Conservation (phyloP, 2,888 invertebrate genomes). For the Drosophila hamatofila region DNA sequence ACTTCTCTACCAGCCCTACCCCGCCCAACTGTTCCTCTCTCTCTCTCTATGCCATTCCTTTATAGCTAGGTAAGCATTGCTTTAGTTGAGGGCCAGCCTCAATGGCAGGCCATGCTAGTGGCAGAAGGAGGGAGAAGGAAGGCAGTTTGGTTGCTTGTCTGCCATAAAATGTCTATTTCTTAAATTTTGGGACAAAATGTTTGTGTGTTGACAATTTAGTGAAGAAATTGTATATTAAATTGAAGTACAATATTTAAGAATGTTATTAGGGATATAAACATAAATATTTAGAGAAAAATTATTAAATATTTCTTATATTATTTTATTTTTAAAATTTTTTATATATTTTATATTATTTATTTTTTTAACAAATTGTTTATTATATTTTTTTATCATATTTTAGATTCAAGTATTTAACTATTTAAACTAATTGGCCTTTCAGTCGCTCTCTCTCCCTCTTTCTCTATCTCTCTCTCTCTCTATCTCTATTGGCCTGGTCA, state of each 20-base stretch:
- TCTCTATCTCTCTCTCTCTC: not conserved
- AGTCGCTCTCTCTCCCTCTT: not conserved
- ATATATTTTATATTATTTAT: not conserved
- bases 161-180: slow-evolving; percentile 28
- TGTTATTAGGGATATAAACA: not conserved
- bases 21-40: not conserved
- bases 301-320: not conserved
- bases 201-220: slow-evolving; percentile 2
- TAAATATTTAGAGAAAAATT: not conserved
- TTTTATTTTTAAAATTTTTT: not conserved
- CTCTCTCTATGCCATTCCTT: not conserved
- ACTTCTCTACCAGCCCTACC: not conserved
- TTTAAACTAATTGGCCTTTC: not conserved
- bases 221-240: not conserved
- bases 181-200: slow-evolving; percentile 28
- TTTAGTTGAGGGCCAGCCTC: slow-evolving; percentile 12
- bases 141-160: slow-evolving; percentile 6
- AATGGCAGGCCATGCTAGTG: not conserved
- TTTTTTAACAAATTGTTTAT: not conserved
- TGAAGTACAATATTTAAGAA: not conserved
- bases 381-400: not conserved
- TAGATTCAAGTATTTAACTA: not conserved
- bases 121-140: too few species aligned
- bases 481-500: not conserved
- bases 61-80: slow-evolving; percentile 32